Evolutionary conservation across 2,797 vertebrate species (phyloP), one percentile per base, ranked within the genome.

Genomic region (Phrynocephalus vlangalii): DNA sequence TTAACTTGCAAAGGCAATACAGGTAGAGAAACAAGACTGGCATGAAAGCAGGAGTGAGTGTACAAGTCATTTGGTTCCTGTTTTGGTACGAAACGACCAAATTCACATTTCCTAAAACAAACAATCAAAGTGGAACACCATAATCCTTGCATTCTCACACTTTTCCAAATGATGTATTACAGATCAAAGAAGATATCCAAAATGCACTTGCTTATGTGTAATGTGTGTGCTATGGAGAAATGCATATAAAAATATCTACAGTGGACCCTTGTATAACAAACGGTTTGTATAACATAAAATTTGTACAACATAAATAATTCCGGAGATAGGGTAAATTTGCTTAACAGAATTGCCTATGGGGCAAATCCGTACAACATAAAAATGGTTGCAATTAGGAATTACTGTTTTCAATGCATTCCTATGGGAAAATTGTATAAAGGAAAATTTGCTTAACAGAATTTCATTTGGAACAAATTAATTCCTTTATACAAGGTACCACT

Each of bases 1-100:
- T 96, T 94, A 95, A 93, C 88, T 93, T 94, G 93, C 92, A 93
- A 96, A 94, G 95, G 94, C 94, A 96, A 93, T 94, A 28, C 93
- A 95, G 93, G 94, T 93, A 94, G 92, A 92, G 93, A 88, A 90
- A 86, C 79, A 84, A 91, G 13, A 50, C 6, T 91, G 93, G 83
- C 87, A 91, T 93, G 94, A 95, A 93, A 52, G 50, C 87, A 90
- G 92, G 87, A 15, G 81, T 4, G 38, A 3, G 6, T 38, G 44
- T 76, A 16, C 44, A 76, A 13, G 44, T 48, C 24, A 48, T 76
- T 76, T 76, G 20, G 75, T 26, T 48, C 3, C 38, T 16, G 33
- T 76, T 76, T 76, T 13, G 48, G 24, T 48, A 48, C 11, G 22
- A 76, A 4, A 20, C 10, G 33, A 26, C 75, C 75, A 48, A 76